Percentiles rank a stretch among this genome's conserved stretches.
These are phyloP conservation scores for Paramacrobiotus metropolitanus DNA, from an alignment of 1,140 invertebrate species.

Conservation along the genomic window DNA sequence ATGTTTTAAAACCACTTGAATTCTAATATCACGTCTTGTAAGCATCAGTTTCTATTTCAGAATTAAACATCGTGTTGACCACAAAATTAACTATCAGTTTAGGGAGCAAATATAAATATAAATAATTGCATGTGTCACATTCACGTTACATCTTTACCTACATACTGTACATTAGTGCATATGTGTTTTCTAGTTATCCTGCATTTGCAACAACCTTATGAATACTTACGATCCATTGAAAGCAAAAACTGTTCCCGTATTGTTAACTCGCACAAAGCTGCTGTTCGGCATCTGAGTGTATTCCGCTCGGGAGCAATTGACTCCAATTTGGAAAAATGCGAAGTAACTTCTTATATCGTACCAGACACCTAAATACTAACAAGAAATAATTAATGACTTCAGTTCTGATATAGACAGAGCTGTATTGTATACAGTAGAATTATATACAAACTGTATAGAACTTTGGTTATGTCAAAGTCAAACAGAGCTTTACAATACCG, in stretches of 20 bases:
- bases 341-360: slow-evolving; percentile 15
- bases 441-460: not conserved
- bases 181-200: too few relatives aligned
- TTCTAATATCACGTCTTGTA: too few relatives aligned
- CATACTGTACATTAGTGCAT: too few relatives aligned
- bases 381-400: not conserved
- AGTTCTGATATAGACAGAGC: not conserved
- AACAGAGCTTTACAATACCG: not conserved
- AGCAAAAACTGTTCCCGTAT: slow-evolving; percentile 4
- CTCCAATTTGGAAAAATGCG: slow-evolving; percentile 11
- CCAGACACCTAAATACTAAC: slow-evolving; percentile 14
- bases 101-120: too few relatives aligned
- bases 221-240: slow-evolving; percentile 4
- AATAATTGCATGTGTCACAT: too few relatives aligned
- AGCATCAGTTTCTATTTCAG: too few relatives aligned
- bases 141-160: too few relatives aligned
- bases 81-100: too few relatives aligned
- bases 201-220: slow-evolving; percentile 4
- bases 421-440: too few relatives aligned
- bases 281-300: slow-evolving; percentile 10
- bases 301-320: slow-evolving; percentile 12
- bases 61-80: too few relatives aligned
- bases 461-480: not conserved
- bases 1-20: slow-evolving; percentile 5
- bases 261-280: slow-evolving; percentile 12